phyloP scores from a whole-genome alignment of 2,797 vertebrate genomes.

The Miichthys miiuy region DNA sequence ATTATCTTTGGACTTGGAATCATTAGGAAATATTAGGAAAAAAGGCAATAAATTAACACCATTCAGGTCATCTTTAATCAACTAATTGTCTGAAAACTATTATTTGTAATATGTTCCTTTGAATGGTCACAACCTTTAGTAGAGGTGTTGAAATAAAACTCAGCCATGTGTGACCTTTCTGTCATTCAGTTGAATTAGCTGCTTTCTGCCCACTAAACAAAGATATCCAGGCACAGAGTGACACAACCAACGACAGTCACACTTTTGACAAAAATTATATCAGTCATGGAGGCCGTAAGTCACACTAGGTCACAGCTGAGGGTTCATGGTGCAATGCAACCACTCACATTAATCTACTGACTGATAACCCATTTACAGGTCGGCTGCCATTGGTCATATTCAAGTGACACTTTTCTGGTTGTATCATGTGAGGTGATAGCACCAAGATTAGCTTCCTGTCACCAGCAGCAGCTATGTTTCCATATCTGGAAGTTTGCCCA shows the following conservation, averaged over 20 bases:
- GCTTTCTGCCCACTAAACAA: constrained; percentile 49
- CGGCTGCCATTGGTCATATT: constrained; percentile 39
- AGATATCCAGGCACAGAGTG: constrained; percentile 39
- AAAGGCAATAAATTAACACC: constrained; percentile 12
- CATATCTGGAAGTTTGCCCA: constrained; percentile 49
- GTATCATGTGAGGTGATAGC: constrained; percentile 21
- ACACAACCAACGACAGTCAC: constrained; percentile 29
- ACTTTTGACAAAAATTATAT: constrained; percentile 52
- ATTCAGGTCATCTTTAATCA: constrained; percentile 37
- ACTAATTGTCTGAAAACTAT: constrained; percentile 28
- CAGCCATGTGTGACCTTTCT: constrained; percentile 59
- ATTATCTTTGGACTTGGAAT: constrained; percentile 3
- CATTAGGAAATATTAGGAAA: not conserved
- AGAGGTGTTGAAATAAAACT: constrained; percentile 45
- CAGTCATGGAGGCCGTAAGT: constrained; percentile 40
- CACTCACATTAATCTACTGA: constrained; percentile 50
- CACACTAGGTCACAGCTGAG: constrained; percentile 43
- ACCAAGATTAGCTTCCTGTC: constrained; percentile 52
- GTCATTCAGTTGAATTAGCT: constrained; percentile 61
- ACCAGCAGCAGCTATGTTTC: constrained; percentile 24
- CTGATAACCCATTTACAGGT: constrained; percentile 48
- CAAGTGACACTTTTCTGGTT: constrained; percentile 49
- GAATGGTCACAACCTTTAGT: constrained; percentile 54
- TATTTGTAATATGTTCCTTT: constrained; percentile 38
- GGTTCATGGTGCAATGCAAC: constrained; percentile 10